Conservation (phyloP, 1,140 invertebrate species). For the Pseudomyrmex concolor region DNA sequence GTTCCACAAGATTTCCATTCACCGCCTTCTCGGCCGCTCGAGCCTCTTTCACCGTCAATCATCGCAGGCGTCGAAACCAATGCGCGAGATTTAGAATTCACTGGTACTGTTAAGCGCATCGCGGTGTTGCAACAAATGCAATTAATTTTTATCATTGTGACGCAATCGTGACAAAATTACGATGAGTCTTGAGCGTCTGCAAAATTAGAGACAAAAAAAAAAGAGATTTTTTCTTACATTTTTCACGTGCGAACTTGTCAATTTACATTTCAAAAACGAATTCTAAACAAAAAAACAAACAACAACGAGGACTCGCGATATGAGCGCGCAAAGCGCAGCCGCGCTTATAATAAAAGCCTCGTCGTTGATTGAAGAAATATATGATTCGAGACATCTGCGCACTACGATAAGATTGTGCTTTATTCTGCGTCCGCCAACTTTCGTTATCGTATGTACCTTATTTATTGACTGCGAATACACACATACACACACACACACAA, state of each 20-base stretch:
- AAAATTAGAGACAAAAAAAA: too few species aligned
- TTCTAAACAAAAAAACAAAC: too few species aligned
- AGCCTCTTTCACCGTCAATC: constrained; percentile 65
- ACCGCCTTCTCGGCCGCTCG: constrained; percentile 48
- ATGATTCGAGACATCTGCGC: constrained; percentile 66
- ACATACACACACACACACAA: neutral
- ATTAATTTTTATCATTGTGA: neutral
- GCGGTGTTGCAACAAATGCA: constrained; percentile 3
- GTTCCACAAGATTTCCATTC: constrained; percentile 75
- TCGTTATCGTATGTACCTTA: constrained; percentile 65
- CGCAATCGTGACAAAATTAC: neutral
- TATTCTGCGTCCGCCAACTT: constrained; percentile 56
- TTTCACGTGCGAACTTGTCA: too few species aligned
- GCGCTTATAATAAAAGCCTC: constrained; percentile 60
- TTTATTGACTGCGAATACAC: constrained; percentile 66
- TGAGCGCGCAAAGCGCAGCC: neutral
- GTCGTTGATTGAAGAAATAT: constrained; percentile 69
- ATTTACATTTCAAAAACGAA: too few species aligned
- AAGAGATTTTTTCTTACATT: too few species aligned
- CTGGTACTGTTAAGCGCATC: neutral
- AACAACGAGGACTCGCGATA: neutral
- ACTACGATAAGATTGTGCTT: constrained; percentile 71
- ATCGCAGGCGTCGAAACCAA: constrained; percentile 31
- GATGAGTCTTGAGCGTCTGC: too few species aligned
- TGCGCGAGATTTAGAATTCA: neutral